phyloP scores from a whole-genome alignment of 2,113 vertebrate genomes.

The Cynopterus brachyotis region DNA sequence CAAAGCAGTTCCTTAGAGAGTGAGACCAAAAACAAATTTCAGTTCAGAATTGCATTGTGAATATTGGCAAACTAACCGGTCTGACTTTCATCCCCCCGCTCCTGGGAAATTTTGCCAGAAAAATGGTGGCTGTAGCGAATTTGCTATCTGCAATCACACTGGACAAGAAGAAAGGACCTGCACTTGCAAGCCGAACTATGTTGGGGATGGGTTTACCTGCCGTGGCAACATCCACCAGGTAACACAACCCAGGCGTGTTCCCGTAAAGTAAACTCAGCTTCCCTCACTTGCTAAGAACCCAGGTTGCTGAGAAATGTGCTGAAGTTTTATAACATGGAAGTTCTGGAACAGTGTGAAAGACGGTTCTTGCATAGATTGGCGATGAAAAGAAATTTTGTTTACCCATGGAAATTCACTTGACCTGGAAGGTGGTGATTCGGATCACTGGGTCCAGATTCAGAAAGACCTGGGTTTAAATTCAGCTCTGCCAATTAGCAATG shows the following conservation, averaged over 20 bases:
- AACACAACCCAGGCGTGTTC: not conserved
- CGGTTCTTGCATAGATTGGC: not conserved
- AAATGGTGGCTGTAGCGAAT: constrained; percentile 91
- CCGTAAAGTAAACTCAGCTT: not conserved
- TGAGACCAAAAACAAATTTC: not conserved
- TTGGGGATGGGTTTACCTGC: constrained; percentile 91
- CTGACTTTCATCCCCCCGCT: not conserved
- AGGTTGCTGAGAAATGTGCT: not conserved
- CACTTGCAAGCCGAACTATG: constrained; percentile 81
- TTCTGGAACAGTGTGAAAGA: not conserved
- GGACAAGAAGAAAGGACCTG: constrained; percentile 85
- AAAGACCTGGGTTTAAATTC: not conserved
- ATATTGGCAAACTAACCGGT: not conserved
- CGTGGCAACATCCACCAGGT: constrained; percentile 89
- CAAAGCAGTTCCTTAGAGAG: not conserved
- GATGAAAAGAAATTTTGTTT: not conserved
- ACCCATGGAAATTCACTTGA: not conserved
- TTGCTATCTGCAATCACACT: constrained; percentile 88
- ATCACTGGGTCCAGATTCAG: not conserved
- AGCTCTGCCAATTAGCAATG: not conserved
- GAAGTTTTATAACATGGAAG: not conserved
- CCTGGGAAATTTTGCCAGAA: constrained; percentile 80
- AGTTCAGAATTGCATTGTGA: not conserved
- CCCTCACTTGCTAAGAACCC: not conserved
- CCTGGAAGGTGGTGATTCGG: not conserved